These are phyloP conservation scores for Pseudanteris insignis DNA, from an alignment of 2,888 invertebrate genomes.

Conservation along the genomic window DNA sequence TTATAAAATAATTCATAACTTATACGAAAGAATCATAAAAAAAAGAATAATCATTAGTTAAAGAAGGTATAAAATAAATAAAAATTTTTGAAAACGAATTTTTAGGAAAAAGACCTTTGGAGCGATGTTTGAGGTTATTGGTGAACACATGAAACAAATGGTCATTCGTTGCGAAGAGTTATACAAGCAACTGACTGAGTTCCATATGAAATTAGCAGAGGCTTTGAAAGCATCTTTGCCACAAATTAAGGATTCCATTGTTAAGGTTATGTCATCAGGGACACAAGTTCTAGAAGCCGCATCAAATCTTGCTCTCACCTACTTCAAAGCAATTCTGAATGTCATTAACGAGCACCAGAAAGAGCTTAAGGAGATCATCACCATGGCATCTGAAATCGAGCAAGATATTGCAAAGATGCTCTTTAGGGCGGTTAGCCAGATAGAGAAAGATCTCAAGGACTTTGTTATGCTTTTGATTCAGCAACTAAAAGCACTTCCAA, in stretches of 20 bases:
- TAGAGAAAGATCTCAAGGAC: conserved; percentile 64
- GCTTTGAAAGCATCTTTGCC: conserved; percentile 61
- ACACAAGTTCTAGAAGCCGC: conserved; percentile 68
- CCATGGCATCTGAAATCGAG: conserved; percentile 65
- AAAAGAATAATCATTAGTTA: too few species aligned
- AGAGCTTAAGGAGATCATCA: conserved; percentile 73
- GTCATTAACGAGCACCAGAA: conserved; percentile 74
- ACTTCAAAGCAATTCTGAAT: conserved; percentile 69
- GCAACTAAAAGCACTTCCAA: conserved; percentile 70
- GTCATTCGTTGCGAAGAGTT: conserved; percentile 62
- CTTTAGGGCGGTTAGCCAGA: conserved; percentile 54
- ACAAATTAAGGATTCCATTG: conserved; percentile 60
- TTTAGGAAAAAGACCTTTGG: conserved; percentile 66
- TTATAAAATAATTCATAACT: too few species aligned
- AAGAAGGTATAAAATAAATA: too few species aligned
- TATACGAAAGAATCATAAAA: too few species aligned
- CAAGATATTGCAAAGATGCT: conserved; percentile 62
- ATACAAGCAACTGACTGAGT: conserved; percentile 57
- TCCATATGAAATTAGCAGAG: conserved; percentile 62
- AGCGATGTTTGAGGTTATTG: conserved; percentile 58
- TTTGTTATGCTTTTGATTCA: conserved; percentile 66
- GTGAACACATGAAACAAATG: conserved; percentile 62
- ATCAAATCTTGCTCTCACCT: conserved; percentile 59
- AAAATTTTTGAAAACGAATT: too few species aligned
- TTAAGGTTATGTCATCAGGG: conserved; percentile 64